phyloP scores from a whole-genome alignment of 2,797 vertebrate genomes.

The Pseudocheirus occidentalis region DNA sequence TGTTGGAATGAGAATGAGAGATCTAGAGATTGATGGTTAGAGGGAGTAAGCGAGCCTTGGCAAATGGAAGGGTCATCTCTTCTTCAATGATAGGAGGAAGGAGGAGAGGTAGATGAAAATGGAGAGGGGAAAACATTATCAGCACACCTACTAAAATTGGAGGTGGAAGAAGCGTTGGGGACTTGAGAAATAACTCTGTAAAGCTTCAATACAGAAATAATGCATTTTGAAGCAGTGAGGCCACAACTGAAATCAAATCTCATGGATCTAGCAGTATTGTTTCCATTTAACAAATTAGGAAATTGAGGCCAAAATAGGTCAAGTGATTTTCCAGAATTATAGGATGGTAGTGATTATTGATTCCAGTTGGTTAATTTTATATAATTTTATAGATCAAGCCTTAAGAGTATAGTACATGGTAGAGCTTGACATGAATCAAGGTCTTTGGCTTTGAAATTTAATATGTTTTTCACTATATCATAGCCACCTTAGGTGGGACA shows the following conservation, averaged over 20 bases:
- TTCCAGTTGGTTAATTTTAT: background rate
- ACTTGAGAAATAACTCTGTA: background rate
- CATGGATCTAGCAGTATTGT: background rate
- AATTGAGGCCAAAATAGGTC: background rate
- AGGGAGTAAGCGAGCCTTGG: background rate
- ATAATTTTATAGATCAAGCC: background rate
- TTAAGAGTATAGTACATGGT: background rate
- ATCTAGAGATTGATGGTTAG: background rate
- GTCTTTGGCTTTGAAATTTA: background rate
- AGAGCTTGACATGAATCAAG: background rate
- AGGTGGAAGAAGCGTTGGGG: background rate
- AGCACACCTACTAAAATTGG: background rate
- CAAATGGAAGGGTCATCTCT: background rate
- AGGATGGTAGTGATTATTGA: background rate
- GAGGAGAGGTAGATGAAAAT: background rate
- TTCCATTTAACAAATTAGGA: background rate
- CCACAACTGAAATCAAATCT: background rate
- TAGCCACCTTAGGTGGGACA: background rate
- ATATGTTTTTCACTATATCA: background rate
- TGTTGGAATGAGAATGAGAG: background rate
- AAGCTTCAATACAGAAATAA: background rate
- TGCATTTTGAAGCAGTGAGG: background rate
- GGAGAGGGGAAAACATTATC: background rate
- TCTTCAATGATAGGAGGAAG: background rate
- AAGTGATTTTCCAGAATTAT: background rate